Base-by-base conservation (phyloP, 1,140 invertebrate species). In the Saccostrea cuccullata region DNA sequence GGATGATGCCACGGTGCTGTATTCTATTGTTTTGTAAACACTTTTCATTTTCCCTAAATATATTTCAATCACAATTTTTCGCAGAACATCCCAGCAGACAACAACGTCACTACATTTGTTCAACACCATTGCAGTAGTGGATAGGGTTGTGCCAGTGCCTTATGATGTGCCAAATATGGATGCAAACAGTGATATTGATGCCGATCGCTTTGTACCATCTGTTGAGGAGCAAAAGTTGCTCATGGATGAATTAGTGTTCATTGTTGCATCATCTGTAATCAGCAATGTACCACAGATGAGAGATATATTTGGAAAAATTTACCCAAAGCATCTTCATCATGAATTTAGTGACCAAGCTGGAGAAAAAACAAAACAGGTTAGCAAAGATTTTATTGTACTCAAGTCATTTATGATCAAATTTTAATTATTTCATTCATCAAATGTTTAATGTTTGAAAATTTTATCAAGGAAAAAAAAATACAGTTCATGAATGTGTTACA, bases 51-150 rank as follows among this genome's bases (percentile, higher is more conserved):
- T 36, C 30, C 30, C 30, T 36, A 36, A 36, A 36, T 36, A 36
- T 36, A 36, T 36, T 36, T 36, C 30, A 36, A 36, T 36, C 30
- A 36, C 30, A 36, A 36, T 36, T 36, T 83, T 64, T 87, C 30
- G 23, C 82, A 85, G 64, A 12, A 88, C 87, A 36, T 85, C 87
- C n/a, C 70, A 90, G 23, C 67, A 77, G 55, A 86, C 86, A 64
- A 90, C 88, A 56, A 20, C 47, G 23, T 90, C 84, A 11, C 2
- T 89, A n/a, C 86, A 90, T 83, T 56, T 90, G 6, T 90, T 90
- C 56, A 89, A 90, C 83, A 82, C 85, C 3, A 67, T 70, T n/a
- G 86, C 55, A 26, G 60, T 90, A 17, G 82, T 87, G 20, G 88
- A 89, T 23, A 82, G 87, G 23, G 56, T 58, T 70, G n/a, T 82